Conservation (phyloP, 1,140 invertebrate genomes). For the Sinonovacula constricta region DNA sequence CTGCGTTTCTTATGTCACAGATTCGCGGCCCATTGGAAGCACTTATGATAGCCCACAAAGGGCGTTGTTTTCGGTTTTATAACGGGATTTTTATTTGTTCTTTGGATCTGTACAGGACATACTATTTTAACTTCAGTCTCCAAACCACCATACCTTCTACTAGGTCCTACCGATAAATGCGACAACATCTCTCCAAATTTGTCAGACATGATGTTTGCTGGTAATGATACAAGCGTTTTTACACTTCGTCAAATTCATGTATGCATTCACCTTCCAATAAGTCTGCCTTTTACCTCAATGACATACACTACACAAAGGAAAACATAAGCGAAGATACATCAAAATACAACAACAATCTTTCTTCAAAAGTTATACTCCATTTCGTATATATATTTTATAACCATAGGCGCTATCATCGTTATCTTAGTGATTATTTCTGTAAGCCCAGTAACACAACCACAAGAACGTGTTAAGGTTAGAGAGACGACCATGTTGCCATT, state of each 20-base stretch:
- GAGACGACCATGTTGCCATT: conserved; percentile 1
- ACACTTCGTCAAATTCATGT: not conserved
- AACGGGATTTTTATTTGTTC: not conserved
- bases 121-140: conserved; percentile 7
- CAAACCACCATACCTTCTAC: conserved; percentile 14
- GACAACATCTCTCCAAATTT: not conserved
- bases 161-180: conserved; percentile 36
- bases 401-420: conserved; percentile 3
- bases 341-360: not conserved
- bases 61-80: conserved; percentile 2
- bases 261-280: too few species aligned
- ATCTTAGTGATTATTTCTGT: not conserved
- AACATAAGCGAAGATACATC: not conserved
- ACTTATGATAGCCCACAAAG: conserved; percentile 17
- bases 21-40: conserved; percentile 21
- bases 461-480: not conserved
- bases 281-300: too few species aligned
- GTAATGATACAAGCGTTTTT: not conserved
- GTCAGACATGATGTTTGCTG: not conserved
- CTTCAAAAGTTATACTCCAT: conserved; percentile 24
- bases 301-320: not conserved
- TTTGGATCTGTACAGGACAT: conserved; percentile 23
- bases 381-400: conserved; percentile 30
- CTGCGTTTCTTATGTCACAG: conserved; percentile 22
- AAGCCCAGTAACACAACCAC: conserved; percentile 11